Percentiles rank a stretch among this genome's conserved stretches.
Evolutionary conservation across 2,888 invertebrate species (phyloP).

Genomic region (Megamerina dolium): DNA sequence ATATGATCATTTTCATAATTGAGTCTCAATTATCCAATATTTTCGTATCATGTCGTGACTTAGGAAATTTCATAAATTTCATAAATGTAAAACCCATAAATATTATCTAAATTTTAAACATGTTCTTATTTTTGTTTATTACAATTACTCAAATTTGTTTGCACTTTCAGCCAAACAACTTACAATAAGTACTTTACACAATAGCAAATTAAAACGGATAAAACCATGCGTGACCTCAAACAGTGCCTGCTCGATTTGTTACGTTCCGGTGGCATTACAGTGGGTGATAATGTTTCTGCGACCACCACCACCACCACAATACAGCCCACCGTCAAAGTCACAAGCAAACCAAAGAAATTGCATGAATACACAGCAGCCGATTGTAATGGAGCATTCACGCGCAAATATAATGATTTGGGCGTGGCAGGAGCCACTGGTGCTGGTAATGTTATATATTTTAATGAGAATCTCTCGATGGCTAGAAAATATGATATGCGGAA

Average conservation of each 20-base stretch:
- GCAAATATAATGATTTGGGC: slow-evolving; percentile 43
- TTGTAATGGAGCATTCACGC: slow-evolving; percentile 41
- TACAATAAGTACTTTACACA: too few species aligned
- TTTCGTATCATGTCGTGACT: too few species aligned
- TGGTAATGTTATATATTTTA: slow-evolving; percentile 46
- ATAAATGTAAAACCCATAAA: too few species aligned
- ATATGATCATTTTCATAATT: too few species aligned
- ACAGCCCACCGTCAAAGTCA: slow-evolving; percentile 18
- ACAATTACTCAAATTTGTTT: too few species aligned
- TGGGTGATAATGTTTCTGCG: slow-evolving; percentile 25
- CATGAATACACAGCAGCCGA: slow-evolving; percentile 44
- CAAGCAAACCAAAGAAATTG: slow-evolving; percentile 41
- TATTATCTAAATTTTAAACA: too few species aligned
- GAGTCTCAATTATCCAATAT: too few species aligned
- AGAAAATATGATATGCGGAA: slow-evolving; percentile 42
- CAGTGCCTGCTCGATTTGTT: slow-evolving; percentile 45
- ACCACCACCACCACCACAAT: slow-evolving; percentile 12
- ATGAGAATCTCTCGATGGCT: slow-evolving; percentile 49
- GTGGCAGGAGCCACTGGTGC: slow-evolving; percentile 16
- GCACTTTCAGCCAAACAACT: too few species aligned
- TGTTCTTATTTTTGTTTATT: too few species aligned
- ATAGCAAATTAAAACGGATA: too few species aligned
- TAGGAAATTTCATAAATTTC: too few species aligned
- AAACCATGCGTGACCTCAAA: slow-evolving; percentile 49
- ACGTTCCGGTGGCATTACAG: slow-evolving; percentile 35